Conservation (phyloP, 2,888 invertebrate genomes). For the Pristionchus arcanus region DNA sequence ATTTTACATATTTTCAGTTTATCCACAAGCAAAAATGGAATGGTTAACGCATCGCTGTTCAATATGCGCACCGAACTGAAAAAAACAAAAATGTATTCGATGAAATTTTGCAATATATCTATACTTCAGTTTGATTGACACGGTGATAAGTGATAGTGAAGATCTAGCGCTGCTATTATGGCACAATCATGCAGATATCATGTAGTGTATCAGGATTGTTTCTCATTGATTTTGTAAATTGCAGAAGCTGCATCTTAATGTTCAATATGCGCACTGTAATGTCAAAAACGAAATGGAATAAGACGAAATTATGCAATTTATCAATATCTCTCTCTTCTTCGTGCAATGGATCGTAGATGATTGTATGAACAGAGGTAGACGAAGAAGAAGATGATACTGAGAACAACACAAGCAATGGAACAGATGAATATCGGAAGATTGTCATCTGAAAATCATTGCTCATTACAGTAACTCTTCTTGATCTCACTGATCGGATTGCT, state of each 20-base stretch:
- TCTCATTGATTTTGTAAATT: too few species aligned
- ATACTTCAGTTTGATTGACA: too few species aligned
- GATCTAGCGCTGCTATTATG: too few species aligned
- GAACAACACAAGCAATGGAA: background rate
- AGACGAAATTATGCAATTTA: background rate
- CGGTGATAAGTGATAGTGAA: too few species aligned
- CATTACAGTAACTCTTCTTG: too few species aligned
- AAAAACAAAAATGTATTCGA: background rate
- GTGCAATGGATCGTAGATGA: background rate
- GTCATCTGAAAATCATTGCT: background rate
- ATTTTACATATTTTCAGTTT: background rate
- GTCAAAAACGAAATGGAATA: background rate
- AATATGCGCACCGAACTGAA: background rate
- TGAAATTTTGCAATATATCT: background rate
- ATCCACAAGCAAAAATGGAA: too few species aligned
- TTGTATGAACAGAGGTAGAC: conserved; percentile 15
- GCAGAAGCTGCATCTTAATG: too few species aligned
- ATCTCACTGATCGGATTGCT: background rate
- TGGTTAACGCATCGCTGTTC: too few species aligned
- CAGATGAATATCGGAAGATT: background rate
- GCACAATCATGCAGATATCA: too few species aligned
- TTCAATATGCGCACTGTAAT: too few species aligned
- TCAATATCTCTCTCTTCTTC: background rate
- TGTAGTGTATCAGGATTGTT: too few species aligned
- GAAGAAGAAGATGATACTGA: background rate